Evolutionary conservation across 1,140 invertebrate genomes (phyloP), one percentile per base, ranked within the genome.

Genomic region (Anadara kagoshimensis): DNA sequence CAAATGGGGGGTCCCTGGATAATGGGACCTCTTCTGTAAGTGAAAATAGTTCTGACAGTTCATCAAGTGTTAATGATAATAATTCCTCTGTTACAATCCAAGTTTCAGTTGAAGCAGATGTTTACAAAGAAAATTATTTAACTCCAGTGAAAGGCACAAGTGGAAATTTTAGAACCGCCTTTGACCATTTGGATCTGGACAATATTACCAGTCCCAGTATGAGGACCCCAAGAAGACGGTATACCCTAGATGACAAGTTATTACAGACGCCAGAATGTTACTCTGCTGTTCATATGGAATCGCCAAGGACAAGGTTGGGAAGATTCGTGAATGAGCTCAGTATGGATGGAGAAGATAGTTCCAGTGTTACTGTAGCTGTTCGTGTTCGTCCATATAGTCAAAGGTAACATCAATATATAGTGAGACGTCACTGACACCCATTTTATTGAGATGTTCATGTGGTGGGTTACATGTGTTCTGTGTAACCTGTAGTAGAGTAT

Each of bases 331-430:
- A 59, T 20, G 69, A 62, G 54, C 76, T 41, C 70, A 62, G 49
- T 62, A 80, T 73, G 20, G 67, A 57, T 61, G 83, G 78, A 14
- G 80, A 84, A 22, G 84, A 86, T 44, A 84, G 82, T 66, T 70
- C 70, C 43, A 91, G 91, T 83, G 87, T 93, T 0, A 90, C 90
- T 64, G 92, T 93, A 5, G 92, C 92, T 43, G 92, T 93, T 7
- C 78, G 92, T 69, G 91, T 93, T 20, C 84, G 92, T 36, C 92
- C 92, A 57, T 92, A 92, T 84, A 92, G 90, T 82, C 87, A 89
- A 78, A 86, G 85, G 87, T 89, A 41, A 10, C n/a, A n/a, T n/a
- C n/a, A n/a, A n/a, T n/a, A n/a, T 7, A 2, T 36, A 36, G 29
- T 36, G 2, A 36, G 2, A 36, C 29, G 7, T 36, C 29, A 36